Evolutionary conservation across 2,113 vertebrate genomes (phyloP), one percentile per base, ranked within the genome.

Genomic region (Pampusana beccarii): DNA sequence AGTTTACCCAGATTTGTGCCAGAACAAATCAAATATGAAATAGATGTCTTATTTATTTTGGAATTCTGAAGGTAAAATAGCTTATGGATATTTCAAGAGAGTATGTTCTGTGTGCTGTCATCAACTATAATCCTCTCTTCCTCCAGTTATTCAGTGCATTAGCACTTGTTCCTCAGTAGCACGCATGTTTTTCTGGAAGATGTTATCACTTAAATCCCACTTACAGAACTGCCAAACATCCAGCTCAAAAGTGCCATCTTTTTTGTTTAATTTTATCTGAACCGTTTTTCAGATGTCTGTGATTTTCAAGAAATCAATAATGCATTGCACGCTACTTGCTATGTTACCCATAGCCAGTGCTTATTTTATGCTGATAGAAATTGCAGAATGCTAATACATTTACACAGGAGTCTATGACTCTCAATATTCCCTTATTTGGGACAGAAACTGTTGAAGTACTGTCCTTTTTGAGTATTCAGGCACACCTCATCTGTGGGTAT

Each of bases 61-160:
- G 73, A 96, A 87, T 81, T 91, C 38, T 67, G 34, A 91, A 91
- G 78, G 28, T 62, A 84, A 85, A 94, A 38, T 92, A 80, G 57
- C 78, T 90, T 85, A n/a, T 88, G 88, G 92, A 66, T 95, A 88
- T 92, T 94, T 93, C 92, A 80, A 91, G 46, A 82, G 29, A 69
- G 20, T 57, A 21, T 75, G 16, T 79, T 90, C 53, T 77, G 53
- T 69, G 36, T 77, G 87, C 79, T 93, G 74, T 80, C 85, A 80
- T 92, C 85, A 93, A 2, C 86, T 73, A 15, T 72, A 73, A 86
- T 80, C 62, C 29, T 61, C 53, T 85, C n/a, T 82, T 82, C 33
- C 50, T 92, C 31, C 74, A 75, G 62, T 75, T 86, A 64, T 48
- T 72, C 23, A 40, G 28, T 61, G 16, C 54, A 70, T 93, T 70